Conservation (phyloP, 2,113 vertebrate species). For the Microcebus murinus region DNA sequence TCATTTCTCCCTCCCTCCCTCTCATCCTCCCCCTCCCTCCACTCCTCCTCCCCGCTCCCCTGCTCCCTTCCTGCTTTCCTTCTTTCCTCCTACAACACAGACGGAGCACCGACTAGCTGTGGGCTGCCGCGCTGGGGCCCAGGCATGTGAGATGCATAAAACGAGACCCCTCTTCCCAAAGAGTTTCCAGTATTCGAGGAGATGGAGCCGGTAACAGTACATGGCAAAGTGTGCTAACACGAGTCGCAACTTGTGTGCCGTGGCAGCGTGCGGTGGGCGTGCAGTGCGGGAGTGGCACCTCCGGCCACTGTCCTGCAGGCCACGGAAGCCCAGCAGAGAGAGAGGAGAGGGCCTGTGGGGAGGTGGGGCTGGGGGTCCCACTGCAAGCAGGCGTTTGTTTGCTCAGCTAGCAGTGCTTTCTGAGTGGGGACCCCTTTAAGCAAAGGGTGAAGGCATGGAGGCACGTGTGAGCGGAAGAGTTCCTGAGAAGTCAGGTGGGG, state of each 20-base stretch:
- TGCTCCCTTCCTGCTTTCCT: neutral
- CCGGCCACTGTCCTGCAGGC: neutral
- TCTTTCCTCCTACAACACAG: neutral
- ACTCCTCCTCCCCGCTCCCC: neutral
- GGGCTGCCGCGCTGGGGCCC: neutral
- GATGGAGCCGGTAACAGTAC: neutral
- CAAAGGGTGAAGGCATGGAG: neutral
- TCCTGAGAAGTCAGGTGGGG: neutral
- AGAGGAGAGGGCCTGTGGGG: neutral
- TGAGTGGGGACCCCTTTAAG: neutral
- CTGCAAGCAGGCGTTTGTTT: neutral
- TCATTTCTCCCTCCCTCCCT: neutral
- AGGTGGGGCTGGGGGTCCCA: neutral
- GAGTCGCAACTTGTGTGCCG: neutral
- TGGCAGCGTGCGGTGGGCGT: rapidly evolving
- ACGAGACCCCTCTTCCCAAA: neutral
- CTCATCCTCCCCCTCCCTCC: too few species aligned
- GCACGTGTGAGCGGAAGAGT: neutral
- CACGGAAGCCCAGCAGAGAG: too few species aligned
- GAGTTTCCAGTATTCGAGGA: neutral
- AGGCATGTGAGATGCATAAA: neutral
- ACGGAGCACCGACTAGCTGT: neutral
- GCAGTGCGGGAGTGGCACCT: neutral
- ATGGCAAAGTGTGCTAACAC: neutral
- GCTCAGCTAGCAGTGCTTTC: neutral